Base-by-base conservation (phyloP, 2,888 invertebrate species). In the Eupithecia subumbrata region DNA sequence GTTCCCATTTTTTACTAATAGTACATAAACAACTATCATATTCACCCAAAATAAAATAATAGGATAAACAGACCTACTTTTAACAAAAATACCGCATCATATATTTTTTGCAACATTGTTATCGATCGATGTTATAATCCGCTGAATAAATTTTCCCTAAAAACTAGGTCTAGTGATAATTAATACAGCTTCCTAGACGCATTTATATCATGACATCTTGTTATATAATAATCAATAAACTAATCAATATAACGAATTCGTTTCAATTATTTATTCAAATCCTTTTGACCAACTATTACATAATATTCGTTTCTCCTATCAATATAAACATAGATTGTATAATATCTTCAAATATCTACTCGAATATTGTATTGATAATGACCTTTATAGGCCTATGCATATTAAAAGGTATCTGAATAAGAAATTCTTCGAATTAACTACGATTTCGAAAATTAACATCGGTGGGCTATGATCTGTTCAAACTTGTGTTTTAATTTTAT, bases 281-380 rank as follows among this genome's bases (percentile, higher is more conserved):
- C 72, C 76, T 74, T 76, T 74, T 66, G 69, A 69, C 16, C 66
- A 30, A 45, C 34, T 66, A 60, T 77, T 74, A 70, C 66, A 74
- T 74, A 25, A 77, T 67, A 37, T 9, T n/a, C 52, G 52, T 48
- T 45, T 64, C 25, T 64, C 43, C 34, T 69, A 68, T 68, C 18
- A 60, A 72, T 66, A 69, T 66, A 66, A 34, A 37, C n/a, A 48
- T 48, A 48, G 7, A 48, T 18, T 48, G 18, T 48, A 48, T 48
- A 48, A 48, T 18, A 48, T 18, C 48, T 52, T 2, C n/a, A 52
- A 9, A n/a, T n/a, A 52, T 18, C 52, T 52, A n/a, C n/a, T 52
- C 52, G 9, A n/a, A n/a, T 52, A 11, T 9, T 52, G 52, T 7
- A 11, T 56, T 56, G 22, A 22, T 56, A 22, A 22, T 72, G 71